Evolutionary conservation across 1,140 invertebrate species (phyloP).

Genomic region (Diabrotica virgifera): DNA sequence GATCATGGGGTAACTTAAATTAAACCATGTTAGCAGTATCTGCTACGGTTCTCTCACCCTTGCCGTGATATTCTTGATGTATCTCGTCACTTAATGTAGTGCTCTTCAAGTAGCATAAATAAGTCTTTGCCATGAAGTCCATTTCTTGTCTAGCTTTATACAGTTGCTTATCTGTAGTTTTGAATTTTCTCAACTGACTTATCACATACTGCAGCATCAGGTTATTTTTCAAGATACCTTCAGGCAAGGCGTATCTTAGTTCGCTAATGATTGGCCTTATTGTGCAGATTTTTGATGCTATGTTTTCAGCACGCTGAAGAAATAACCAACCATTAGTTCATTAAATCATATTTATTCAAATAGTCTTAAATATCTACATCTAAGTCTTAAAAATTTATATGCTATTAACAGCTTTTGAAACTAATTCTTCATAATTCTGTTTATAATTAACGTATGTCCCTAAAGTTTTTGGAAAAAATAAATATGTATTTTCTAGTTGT

Average conservation of each 20-base stretch:
- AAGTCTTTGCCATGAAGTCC: conserved; percentile 64
- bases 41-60: conserved; percentile 69
- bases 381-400: too few relatives aligned
- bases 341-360: too few relatives aligned
- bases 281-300: conserved; percentile 34
- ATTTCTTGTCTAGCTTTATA: conserved; percentile 80
- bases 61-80: conserved; percentile 67
- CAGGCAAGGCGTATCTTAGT: conserved; percentile 54
- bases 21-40: conserved; percentile 81
- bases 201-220: conserved; percentile 64
- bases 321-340: too few relatives aligned
- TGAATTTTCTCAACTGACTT: conserved; percentile 66
- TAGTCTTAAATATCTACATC: too few relatives aligned
- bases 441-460: too few relatives aligned
- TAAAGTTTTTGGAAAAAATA: too few relatives aligned
- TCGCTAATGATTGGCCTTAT: conserved; percentile 61
- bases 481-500: too few relatives aligned
- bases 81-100: conserved; percentile 66
- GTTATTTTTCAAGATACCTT: conserved; percentile 56
- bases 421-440: conserved; percentile 57
- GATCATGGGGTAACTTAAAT: conserved; percentile 80
- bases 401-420: conserved; percentile 43
- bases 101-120: conserved; percentile 71
- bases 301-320: not conserved
- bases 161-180: conserved; percentile 72